These are phyloP conservation scores for Lepetodrilus schrolli DNA, from an alignment of 2,888 invertebrate genomes.

Conservation along the genomic window DNA sequence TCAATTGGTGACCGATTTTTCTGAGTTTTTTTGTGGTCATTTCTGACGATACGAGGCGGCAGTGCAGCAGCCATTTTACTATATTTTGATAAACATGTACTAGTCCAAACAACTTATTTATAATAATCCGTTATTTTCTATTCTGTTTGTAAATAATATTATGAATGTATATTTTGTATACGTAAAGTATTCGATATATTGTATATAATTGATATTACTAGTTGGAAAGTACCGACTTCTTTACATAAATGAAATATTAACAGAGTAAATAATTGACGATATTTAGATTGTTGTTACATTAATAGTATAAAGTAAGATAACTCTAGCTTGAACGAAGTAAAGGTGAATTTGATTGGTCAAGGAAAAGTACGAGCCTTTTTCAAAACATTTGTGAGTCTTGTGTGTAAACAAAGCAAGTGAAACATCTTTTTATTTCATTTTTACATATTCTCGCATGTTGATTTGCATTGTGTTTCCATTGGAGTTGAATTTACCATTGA, in stretches of 20 bases:
- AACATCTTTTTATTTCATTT: not conserved
- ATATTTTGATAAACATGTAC: not conserved
- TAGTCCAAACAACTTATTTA: not conserved
- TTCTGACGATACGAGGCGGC: slow-evolving; percentile 43
- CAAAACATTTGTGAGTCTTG: not conserved
- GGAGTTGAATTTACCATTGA: too few species aligned
- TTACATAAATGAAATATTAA: too few species aligned
- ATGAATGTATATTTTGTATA: not conserved
- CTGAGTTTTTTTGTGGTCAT: slow-evolving; percentile 50
- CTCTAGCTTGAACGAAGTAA: not conserved
- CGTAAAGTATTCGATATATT: not conserved
- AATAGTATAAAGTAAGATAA: not conserved
- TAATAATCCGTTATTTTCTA: not conserved
- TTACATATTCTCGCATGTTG: too few species aligned
- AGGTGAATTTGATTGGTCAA: not conserved
- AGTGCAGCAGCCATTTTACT: slow-evolving; percentile 33
- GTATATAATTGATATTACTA: not conserved
- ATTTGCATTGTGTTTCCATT: too few species aligned
- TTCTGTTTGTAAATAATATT: not conserved
- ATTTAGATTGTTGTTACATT: too few species aligned
- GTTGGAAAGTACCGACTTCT: not conserved
- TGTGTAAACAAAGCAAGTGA: not conserved
- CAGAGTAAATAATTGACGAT: too few species aligned
- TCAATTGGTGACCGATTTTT: slow-evolving; percentile 79
- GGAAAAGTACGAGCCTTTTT: not conserved